Conservation (phyloP, 2,888 invertebrate species). For the Agrilus cyanescens region DNA sequence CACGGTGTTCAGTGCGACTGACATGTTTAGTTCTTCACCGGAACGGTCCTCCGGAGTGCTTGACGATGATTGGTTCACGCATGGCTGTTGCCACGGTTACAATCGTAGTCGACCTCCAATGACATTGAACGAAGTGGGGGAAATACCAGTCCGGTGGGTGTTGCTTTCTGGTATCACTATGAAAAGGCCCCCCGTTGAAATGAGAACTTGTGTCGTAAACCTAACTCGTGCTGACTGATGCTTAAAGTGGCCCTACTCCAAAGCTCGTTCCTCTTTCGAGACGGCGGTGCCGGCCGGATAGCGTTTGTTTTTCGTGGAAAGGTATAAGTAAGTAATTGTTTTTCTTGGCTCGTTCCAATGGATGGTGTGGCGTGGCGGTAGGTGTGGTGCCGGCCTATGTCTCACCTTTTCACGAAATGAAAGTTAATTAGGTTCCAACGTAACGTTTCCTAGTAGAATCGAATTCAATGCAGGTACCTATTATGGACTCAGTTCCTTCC, state of each 20-base stretch:
- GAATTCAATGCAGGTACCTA: too few relatives aligned
- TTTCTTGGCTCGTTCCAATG: too few relatives aligned
- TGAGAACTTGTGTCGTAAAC: conserved; percentile 29
- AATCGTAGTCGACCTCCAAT: conserved; percentile 29
- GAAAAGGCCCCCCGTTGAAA: conserved; percentile 25
- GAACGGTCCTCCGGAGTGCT: conserved; percentile 15
- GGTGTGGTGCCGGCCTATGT: too few relatives aligned
- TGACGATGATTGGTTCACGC: conserved; percentile 29
- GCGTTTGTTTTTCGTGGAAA: conserved; percentile 10
- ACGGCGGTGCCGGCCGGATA: conserved; percentile 6
- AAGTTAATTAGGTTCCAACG: too few relatives aligned
- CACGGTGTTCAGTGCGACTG: conserved; percentile 25
- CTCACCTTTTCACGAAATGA: too few relatives aligned
- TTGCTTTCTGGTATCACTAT: conserved; percentile 24
- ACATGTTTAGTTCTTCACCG: conserved; percentile 18
- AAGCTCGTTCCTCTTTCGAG: conserved; percentile 10
- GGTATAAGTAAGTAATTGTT: too few relatives aligned
- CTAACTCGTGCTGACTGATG: conserved; percentile 36
- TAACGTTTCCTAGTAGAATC: too few relatives aligned
- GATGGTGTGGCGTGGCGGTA: too few relatives aligned
- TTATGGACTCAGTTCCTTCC: too few relatives aligned
- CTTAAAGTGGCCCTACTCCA: conserved; percentile 33
- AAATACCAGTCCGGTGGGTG: conserved; percentile 20
- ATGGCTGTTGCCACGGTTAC: conserved; percentile 34
- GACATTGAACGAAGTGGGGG: conserved; percentile 21